A percentile compares a stretch with the other conserved stretches of the same genome.
phyloP scores from a whole-genome alignment of 2,797 vertebrate species.

The Geotrypetes seraphini region DNA sequence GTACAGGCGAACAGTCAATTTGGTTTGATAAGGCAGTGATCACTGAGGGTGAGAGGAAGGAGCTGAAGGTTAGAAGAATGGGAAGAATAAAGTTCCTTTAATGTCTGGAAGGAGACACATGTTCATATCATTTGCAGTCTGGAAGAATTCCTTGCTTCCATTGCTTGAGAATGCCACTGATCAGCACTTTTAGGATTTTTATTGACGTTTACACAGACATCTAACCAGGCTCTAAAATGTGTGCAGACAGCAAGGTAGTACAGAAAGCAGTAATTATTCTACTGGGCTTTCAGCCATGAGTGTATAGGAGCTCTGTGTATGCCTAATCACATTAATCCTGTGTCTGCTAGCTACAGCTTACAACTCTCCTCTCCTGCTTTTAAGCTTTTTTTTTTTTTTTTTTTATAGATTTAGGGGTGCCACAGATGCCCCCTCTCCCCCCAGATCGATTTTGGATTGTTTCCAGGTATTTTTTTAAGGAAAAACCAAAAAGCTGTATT shows the following conservation, averaged over 20 bases:
- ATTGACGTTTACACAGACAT: conserved; percentile 57
- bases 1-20: conserved; percentile 63
- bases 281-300: conserved; percentile 51
- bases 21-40: conserved; percentile 54
- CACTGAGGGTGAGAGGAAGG: conserved; percentile 49
- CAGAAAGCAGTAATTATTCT: conserved; percentile 60
- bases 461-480: too few species aligned
- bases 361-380: too few species aligned
- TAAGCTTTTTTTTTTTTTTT: too few species aligned
- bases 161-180: conserved; percentile 43
- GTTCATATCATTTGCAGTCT: conserved; percentile 3
- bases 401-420: too few species aligned
- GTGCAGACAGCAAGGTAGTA: conserved; percentile 49
- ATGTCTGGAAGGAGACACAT: too few species aligned
- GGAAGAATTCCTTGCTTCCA: conserved; percentile 7
- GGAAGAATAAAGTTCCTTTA: too few species aligned
- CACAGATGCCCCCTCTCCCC: too few species aligned
- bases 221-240: conserved; percentile 57
- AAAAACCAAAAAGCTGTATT: too few species aligned
- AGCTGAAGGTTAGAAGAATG: too few species aligned
- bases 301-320: conserved; percentile 46
- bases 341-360: conserved; percentile 40
- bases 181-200: conserved; percentile 54
- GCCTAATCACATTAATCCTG: conserved; percentile 59
- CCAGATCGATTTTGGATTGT: too few species aligned